These are phyloP conservation scores for Craseonycteris thonglongyai DNA, from an alignment of 2,113 vertebrate species.

Conservation along the genomic window DNA sequence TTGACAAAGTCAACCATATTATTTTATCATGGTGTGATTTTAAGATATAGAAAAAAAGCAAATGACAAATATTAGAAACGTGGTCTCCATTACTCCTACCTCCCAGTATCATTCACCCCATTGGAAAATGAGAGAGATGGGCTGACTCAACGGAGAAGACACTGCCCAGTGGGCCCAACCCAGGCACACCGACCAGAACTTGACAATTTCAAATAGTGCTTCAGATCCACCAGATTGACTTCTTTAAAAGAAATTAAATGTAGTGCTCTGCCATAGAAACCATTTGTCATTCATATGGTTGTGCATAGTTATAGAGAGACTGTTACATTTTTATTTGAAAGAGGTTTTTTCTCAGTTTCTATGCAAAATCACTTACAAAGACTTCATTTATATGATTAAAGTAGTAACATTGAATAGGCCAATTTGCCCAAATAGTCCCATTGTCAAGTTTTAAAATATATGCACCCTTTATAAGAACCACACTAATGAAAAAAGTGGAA, in stretches of 20 bases:
- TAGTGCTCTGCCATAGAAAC: constrained; percentile 2
- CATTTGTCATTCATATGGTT: constrained; percentile 17
- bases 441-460: not conserved
- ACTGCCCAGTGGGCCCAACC: no score
- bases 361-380: constrained; percentile 37
- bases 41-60: not conserved
- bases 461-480: not conserved
- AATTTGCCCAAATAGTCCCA: not conserved
- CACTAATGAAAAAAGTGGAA: not conserved
- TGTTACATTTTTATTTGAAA: constrained; percentile 43
- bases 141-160: not conserved
- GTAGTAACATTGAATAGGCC: constrained; percentile 17
- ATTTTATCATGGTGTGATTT: not conserved
- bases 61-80: not conserved
- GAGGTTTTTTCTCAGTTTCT: constrained; percentile 48
- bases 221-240: not conserved
- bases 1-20: not conserved
- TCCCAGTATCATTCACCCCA: not conserved
- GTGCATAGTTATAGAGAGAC: constrained; percentile 33
- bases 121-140: not conserved
- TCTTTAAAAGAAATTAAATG: not conserved
- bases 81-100: not conserved
- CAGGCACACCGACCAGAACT: not conserved
- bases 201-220: not conserved
- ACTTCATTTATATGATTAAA: constrained; percentile 44